These are phyloP conservation scores for Aethina tumida DNA, from an alignment of 1,140 invertebrate species.

Conservation along the genomic window DNA sequence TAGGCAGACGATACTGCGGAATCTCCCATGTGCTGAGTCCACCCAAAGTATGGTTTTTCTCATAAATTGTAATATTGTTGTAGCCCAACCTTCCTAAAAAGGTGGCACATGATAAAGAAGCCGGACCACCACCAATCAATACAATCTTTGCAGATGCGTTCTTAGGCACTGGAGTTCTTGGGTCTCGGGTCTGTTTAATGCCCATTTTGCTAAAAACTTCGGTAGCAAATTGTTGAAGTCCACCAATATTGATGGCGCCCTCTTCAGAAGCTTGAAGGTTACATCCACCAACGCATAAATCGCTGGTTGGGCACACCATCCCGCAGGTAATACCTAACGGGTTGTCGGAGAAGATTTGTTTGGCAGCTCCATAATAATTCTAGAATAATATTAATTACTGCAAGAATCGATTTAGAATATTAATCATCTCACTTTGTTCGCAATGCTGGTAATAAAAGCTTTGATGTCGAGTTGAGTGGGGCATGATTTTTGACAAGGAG, in stretches of 20 bases:
- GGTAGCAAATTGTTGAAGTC: constrained; percentile 94
- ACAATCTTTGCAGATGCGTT: constrained; percentile 71
- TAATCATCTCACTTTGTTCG: constrained; percentile 66
- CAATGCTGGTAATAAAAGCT: constrained; percentile 91
- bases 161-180: constrained; percentile 45
- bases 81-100: constrained; percentile 92
- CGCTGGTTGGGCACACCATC: constrained; percentile 98
- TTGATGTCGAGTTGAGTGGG: constrained; percentile 97
- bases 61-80: constrained; percentile 83
- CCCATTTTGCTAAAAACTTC: constrained; percentile 93
- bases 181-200: constrained; percentile 74
- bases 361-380: constrained; percentile 98
- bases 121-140: constrained; percentile 88
- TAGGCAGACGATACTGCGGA: constrained; percentile 92
- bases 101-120: constrained; percentile 93
- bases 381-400: constrained; percentile 31
- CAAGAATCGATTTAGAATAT: neutral
- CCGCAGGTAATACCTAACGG: constrained; percentile 93
- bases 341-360: constrained; percentile 94
- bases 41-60: constrained; percentile 78
- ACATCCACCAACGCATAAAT: constrained; percentile 95
- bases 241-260: constrained; percentile 96
- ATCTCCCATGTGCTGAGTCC: constrained; percentile 93
- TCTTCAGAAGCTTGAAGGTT: constrained; percentile 93
- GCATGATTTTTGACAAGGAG: constrained; percentile 96